These are phyloP conservation scores for Cataglyphis albicans DNA, from an alignment of 2,888 invertebrate species.

Conservation along the genomic window DNA sequence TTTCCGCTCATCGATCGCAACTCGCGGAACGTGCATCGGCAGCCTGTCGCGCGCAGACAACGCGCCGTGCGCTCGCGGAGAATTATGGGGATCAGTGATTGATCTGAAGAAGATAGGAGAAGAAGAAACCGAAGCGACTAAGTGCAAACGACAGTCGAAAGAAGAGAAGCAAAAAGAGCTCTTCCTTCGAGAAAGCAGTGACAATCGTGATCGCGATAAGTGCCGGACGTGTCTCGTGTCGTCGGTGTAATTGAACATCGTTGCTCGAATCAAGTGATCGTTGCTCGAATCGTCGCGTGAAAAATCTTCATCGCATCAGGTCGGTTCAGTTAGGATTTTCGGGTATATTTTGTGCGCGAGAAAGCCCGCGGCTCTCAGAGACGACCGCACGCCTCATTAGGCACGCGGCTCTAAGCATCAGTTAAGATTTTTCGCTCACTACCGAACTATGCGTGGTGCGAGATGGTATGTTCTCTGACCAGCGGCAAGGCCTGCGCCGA, in stretches of 20 bases:
- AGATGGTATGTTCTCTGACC: constrained; percentile 86
- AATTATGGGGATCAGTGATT: constrained; percentile 31
- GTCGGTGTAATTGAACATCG: constrained; percentile 7
- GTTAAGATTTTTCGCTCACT: constrained; percentile 70
- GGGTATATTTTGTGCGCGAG: background rate
- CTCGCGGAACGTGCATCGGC: constrained; percentile 26
- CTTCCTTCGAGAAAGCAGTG: constrained; percentile 18
- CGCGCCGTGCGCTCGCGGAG: constrained; percentile 21
- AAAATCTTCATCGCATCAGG: background rate
- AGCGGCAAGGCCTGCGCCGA: constrained; percentile 74
- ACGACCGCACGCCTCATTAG: constrained; percentile 24
- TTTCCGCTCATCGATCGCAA: constrained; percentile 37
- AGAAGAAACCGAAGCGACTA: background rate
- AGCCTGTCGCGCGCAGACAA: constrained; percentile 32
- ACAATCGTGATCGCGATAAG: constrained; percentile 29
- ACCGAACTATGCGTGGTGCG: constrained; percentile 84
- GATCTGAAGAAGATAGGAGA: constrained; percentile 13
- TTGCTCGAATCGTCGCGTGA: background rate
- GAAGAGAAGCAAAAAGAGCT: background rate
- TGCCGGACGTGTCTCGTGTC: constrained; percentile 30
- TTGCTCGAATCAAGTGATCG: constrained; percentile 28
- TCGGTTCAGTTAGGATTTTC: background rate
- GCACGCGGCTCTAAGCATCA: constrained; percentile 31
- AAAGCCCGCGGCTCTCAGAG: background rate
- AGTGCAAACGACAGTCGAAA: background rate